Base-by-base conservation (phyloP, 2,888 invertebrate genomes). In the Elgonia sp. region DNA sequence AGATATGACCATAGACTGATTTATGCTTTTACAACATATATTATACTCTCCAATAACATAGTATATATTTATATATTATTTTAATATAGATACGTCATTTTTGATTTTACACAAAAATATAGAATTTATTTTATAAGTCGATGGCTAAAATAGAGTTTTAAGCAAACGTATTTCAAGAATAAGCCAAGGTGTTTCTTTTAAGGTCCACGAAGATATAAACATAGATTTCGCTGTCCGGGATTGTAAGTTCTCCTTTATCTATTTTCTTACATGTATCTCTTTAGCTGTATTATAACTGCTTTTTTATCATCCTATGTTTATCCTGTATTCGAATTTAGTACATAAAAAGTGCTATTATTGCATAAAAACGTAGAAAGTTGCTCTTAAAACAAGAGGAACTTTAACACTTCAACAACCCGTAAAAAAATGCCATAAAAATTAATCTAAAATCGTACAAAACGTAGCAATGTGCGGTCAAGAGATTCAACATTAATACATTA, bases 11-110 rank as follows among this genome's bases (percentile, higher is more conserved):
- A 93, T 94, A 94, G 93, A 94, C 91, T 92, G 91, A 93, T 94
- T 94, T 94, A 94, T 94, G 94, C 93, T 92, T 92, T 93, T 91
- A 94, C 93, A 94, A 94, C 93, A 94, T 93, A 92, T 93, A 93
- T 94, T 93, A 93, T 93, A 93, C 91, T 92, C 92, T 93, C 91
- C 92, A 93, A 89, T 94, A 94, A 94, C 94, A 93, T 92, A 93
- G 93, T 90, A 93, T 94, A 94, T 93, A 93, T 92, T 93, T 93
- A 92, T 93, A 90, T 92, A 93, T 92, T 89, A 91, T 90, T 92
- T 92, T 91, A 92, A 92, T 93, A 93, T 81, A 86, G 92, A 92
- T 93, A 92, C 91, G 90, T 93, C 89, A 91, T 92, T 90, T 91
- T 90, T 91, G 90, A 91, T 92, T 92, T 93, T 92, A 93, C 93